Base-by-base conservation (phyloP, 2,797 vertebrate genomes). In the Atherinosoma microstoma region DNA sequence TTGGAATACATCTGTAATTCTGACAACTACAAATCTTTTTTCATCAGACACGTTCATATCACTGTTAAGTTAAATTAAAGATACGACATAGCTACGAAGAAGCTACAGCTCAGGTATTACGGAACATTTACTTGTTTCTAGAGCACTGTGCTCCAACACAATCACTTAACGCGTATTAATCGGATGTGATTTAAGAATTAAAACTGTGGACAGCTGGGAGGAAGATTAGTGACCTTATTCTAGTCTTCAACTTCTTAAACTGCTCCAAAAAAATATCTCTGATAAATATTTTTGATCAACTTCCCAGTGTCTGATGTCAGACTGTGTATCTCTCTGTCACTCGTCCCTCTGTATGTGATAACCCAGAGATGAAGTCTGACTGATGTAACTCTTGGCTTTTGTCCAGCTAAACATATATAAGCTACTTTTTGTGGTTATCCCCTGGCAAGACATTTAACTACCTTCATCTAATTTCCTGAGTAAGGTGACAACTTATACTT, bases 161-260 rank as follows among this genome's bases (percentile, higher is more conserved):
- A 15, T 42, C 16, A 72, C 7, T 51, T 70, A 45, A 80, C 56
- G 40, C 65, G 13, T 8, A 75, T 76, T 79, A 89, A 78, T 74
- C 5, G 34, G 70, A 84, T 70, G 74, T 62, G 9, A 76, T 70
- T 73, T 15, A 42, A 58, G 65, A 63, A 77, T 84, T 76, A 72
- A 71, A 86, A 18, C 75, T 67, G 53, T 42, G 62, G 27, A 63
- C 67, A 73, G 24, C 68, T 79, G 67, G 58, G 12, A 10, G 2
- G 2, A 18, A 64, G 79, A 84, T 87, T 82, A 88, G 66, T 68
- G 54, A 61, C 1, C 24, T 61, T n/a, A 54, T 64, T 63, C 16
- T 51, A 20, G 70, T 62, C 69, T 45, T 38, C 1, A 27, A 61
- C 32, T 63, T 32, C 24, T 4, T 29, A 35, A 47, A 4, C 30